These are phyloP conservation scores for Laticauda laticaudata DNA, from an alignment of 2,113 vertebrate species.

Conservation along the genomic window DNA sequence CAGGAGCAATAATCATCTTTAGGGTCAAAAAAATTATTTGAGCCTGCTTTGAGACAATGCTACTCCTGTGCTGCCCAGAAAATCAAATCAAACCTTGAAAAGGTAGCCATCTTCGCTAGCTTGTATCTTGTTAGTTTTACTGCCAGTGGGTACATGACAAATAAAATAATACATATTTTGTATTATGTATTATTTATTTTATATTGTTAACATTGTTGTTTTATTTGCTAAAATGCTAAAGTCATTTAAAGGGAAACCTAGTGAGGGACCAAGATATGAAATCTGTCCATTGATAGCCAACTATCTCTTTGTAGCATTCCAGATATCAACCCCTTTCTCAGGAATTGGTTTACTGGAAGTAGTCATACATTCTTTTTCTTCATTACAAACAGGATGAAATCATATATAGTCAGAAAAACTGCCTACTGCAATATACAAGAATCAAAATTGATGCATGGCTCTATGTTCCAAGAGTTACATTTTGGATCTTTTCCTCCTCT, in stretches of 20 bases:
- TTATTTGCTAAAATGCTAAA: not conserved
- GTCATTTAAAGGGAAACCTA: not conserved
- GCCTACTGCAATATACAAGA: not conserved
- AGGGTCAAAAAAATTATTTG: not conserved
- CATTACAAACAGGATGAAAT: not conserved
- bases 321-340: not conserved
- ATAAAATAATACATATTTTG: not conserved
- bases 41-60: not conserved
- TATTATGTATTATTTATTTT: no score
- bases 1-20: not conserved
- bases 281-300: not conserved
- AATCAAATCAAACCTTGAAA: not conserved
- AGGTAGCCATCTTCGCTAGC: not conserved
- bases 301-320: not conserved
- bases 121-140: not conserved
- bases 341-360: not conserved
- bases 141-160: not conserved
- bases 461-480: not conserved
- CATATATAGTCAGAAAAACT: not conserved
- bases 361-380: not conserved
- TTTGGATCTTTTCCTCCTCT: not conserved
- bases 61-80: not conserved
- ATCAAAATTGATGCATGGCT: not conserved
- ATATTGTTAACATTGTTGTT: not conserved
- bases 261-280: not conserved